Base-by-base conservation (phyloP, 2,797 vertebrate genomes). In the Hemibagrus guttatus region DNA sequence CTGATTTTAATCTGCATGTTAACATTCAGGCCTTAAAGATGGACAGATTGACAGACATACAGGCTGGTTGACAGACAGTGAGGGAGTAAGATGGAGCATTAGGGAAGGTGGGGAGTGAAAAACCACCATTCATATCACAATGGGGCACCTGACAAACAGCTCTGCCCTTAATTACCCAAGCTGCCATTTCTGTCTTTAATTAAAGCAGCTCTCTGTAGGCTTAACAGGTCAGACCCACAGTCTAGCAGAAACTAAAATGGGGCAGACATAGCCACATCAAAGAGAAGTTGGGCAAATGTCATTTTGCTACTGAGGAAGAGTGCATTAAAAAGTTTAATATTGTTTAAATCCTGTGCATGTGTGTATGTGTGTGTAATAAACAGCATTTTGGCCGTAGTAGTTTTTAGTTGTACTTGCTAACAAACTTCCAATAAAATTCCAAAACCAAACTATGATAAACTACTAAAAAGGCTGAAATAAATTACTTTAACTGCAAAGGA, bases 91-190 rank as follows among this genome's bases (percentile, higher is more conserved):
- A 83, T 72, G 87, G 86, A 87, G 84, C 84, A 88, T 84, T 85
- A 85, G 85, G 84, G 84, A 81, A 88, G 87, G 88, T 83, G 90
- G 85, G 88, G 85, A 87, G 85, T 81, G 84, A 87, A 89, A 89
- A 89, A 89, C 39, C 76, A 84, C 86, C 87, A 90, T 90, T 90
- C 80, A 90, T 84, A 68, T 89, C 89, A 90, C 89, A 91, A 87
- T 87, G 86, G 88, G 89, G 85, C 71, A 84, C 88, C 89, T 89
- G 86, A 91, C 87, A 91, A 87, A 91, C 88, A 89, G 83, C 85
- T 85, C 86, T 64, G 86, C 86, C 87, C 89, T 89, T 90, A 89
- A 90, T 90, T 90, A 91, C 85, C 90, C 90, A 91, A 91, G 90
- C 90, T 91, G 90, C 87, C 87, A 91, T 84, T 87, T 90, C 83